Evolutionary conservation across 1,140 invertebrate genomes (phyloP), one percentile per base, ranked within the genome.

Genomic region (Heterodera carotae): DNA sequence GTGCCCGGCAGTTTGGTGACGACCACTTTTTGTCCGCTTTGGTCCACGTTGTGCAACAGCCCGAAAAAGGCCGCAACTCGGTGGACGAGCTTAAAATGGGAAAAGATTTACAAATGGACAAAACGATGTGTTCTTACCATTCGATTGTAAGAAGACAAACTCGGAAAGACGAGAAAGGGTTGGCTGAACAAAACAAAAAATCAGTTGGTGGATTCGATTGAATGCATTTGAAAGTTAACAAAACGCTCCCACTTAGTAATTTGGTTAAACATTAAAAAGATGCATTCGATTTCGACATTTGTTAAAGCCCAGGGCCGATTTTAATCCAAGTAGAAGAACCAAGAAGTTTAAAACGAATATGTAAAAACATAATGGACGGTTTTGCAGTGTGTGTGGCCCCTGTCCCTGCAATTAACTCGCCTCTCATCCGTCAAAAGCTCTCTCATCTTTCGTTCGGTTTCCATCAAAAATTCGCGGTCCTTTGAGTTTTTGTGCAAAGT

Each of bases 21-120:
- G 27, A 80, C 79, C 6, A 80, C 78, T 36, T 43, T 43, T 27
- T 56, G 79, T 5, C 79, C 79, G 73, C 39, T 81, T 39, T 80
- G 79, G 48, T 80, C 79, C 1, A 80, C 68, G 36, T 80, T 80
- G 39, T 80, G 79, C 43, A 72, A 60, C 18, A 80, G 22, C 6
- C 79, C 79, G 39, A 80, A 80, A 31, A 81, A 80, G 25, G 79
- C 79, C 18, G 79, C 79, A 36, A 82, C 80, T 34, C 79, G 67
- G 72, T 80, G 79, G 25, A 80, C 36, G 12, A 80, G 31, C 72
- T 74, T 74, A 27, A 62, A 73, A 29, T 34, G 15, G 7, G 8
- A 4, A 39, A 43, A 71, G n/a, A n/a, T n/a, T n/a, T n/a, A n/a
- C n/a, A n/a, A n/a, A n/a, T n/a, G n/a, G n/a, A n/a, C n/a, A n/a